These are phyloP conservation scores for Sipha maydis DNA, from an alignment of 2,888 invertebrate genomes.

Conservation along the genomic window DNA sequence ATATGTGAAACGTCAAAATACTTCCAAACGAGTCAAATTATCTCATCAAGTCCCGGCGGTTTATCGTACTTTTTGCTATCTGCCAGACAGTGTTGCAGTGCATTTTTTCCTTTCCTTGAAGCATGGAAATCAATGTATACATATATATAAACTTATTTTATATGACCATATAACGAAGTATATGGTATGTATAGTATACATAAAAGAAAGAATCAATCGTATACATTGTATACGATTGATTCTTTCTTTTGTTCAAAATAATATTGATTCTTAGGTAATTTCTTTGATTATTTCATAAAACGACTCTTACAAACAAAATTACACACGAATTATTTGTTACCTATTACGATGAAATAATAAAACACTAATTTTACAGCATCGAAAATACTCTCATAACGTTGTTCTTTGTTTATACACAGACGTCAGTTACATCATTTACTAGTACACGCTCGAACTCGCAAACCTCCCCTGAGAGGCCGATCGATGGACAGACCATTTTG, in stretches of 20 bases:
- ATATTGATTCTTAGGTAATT: background rate
- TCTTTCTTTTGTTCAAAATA: background rate
- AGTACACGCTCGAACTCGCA: constrained; percentile 68
- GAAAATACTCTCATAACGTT: too few species aligned
- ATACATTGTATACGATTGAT: too few species aligned
- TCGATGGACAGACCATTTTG: constrained; percentile 68
- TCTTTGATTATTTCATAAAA: background rate
- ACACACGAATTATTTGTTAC: background rate
- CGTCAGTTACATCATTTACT: constrained; percentile 78
- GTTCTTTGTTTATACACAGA: constrained; percentile 50
- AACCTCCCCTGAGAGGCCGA: constrained; percentile 65
- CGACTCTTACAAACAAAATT: background rate
- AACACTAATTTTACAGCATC: background rate
- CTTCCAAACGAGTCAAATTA: background rate
- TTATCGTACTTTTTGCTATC: background rate
- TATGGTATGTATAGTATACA: too few species aligned
- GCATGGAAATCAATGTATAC: background rate
- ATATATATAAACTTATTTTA: too few species aligned
- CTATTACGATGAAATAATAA: background rate
- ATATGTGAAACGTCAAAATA: background rate
- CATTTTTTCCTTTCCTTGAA: background rate
- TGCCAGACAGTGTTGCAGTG: background rate
- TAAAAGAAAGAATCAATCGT: too few species aligned
- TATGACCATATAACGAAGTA: background rate
- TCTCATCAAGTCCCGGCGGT: background rate